Percentiles rank a stretch among this genome's conserved stretches.
Conservation (phyloP, 2,113 vertebrate species). For the Pantherophis guttatus region DNA sequence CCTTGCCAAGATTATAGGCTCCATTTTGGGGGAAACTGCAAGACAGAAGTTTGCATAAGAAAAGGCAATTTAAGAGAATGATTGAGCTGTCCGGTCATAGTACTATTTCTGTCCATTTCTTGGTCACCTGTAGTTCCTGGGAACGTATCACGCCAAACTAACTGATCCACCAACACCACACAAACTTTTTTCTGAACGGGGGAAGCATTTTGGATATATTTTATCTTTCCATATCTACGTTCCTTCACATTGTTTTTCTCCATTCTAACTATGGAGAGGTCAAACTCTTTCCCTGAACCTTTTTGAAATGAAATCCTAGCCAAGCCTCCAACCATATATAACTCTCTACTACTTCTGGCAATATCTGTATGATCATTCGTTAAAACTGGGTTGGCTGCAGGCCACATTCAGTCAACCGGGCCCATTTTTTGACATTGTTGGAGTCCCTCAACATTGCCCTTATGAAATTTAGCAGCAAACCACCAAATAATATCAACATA, state of each 20-base stretch:
- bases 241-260: neutral
- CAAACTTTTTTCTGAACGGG: neutral
- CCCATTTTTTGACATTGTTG: neutral
- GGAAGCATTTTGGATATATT: neutral
- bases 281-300: neutral
- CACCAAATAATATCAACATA: neutral
- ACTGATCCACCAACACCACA: neutral
- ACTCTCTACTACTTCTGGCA: neutral
- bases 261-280: neutral
- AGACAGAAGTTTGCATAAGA: neutral
- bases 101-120: neutral
- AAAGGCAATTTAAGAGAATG: neutral
- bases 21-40: neutral
- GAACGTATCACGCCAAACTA: neutral
- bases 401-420: neutral
- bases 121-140: neutral
- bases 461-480: neutral
- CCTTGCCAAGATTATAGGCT: neutral
- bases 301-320: neutral
- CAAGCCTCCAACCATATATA: neutral
- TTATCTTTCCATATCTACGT: neutral
- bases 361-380: neutral
- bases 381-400: neutral
- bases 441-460: neutral
- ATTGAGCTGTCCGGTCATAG: neutral